phyloP scores from a whole-genome alignment of 2,888 invertebrate genomes.

The Mythimna loreyi region DNA sequence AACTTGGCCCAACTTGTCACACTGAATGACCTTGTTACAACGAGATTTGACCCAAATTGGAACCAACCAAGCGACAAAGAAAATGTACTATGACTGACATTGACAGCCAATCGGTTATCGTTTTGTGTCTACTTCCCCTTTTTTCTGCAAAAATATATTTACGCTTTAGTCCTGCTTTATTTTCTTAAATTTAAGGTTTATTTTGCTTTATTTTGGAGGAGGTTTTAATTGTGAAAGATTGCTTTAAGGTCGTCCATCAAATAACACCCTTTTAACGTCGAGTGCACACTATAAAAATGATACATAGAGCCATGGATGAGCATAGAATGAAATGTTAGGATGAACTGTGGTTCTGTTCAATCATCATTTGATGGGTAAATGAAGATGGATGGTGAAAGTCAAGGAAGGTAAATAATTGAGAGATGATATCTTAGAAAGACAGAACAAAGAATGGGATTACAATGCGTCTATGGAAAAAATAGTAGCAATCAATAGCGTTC shows the following conservation, averaged over 20 bases:
- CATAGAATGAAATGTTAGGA: constrained; percentile 47
- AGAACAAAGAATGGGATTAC: no score
- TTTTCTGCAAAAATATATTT: constrained; percentile 42
- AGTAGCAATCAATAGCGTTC: constrained; percentile 19
- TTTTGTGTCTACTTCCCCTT: constrained; percentile 55
- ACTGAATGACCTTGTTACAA: constrained; percentile 43
- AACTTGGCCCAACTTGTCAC: constrained; percentile 45
- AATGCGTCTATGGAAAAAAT: constrained; percentile 19
- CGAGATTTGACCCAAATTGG: constrained; percentile 63
- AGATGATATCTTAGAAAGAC: neutral
- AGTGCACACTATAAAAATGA: constrained; percentile 74
- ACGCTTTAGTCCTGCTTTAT: constrained; percentile 25
- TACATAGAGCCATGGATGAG: constrained; percentile 66
- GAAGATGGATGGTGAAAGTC: constrained; percentile 38
- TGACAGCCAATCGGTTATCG: constrained; percentile 71
- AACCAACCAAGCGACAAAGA: constrained; percentile 56
- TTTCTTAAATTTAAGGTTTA: neutral
- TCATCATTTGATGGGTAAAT: constrained; percentile 50
- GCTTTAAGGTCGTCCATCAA: constrained; percentile 74
- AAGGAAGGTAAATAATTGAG: neutral
- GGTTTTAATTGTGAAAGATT: constrained; percentile 50
- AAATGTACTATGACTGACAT: constrained; percentile 66
- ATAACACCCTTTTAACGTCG: constrained; percentile 77
- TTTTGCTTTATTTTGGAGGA: constrained; percentile 30
- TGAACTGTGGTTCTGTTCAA: constrained; percentile 43